Conservation (phyloP, 2,888 invertebrate species). For the Mythimna albipuncta region DNA sequence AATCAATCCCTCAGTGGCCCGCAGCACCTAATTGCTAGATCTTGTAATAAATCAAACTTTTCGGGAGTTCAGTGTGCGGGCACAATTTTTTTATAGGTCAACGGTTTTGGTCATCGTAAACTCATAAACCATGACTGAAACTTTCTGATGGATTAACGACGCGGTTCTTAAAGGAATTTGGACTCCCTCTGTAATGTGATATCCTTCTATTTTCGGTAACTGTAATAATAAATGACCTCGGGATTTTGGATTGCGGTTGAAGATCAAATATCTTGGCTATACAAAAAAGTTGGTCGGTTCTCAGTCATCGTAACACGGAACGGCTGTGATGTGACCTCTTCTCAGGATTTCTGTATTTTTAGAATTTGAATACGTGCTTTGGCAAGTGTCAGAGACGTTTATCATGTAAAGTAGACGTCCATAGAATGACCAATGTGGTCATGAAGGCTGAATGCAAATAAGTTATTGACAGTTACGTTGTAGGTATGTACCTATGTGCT, state of each 20-base stretch:
- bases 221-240: constrained; percentile 57
- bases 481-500: background rate
- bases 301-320: background rate
- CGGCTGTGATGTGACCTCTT: background rate
- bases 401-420: background rate
- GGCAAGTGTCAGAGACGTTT: background rate
- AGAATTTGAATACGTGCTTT: background rate
- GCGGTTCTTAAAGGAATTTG: constrained; percentile 69
- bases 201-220: constrained; percentile 50
- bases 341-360: background rate
- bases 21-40: constrained; percentile 88
- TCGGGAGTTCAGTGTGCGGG: constrained; percentile 82
- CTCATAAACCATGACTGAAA: constrained; percentile 74
- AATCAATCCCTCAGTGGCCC: constrained; percentile 88
- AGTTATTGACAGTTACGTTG: background rate
- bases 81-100: constrained; percentile 78
- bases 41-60: constrained; percentile 87
- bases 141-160: constrained; percentile 75
- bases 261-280: constrained; percentile 10
- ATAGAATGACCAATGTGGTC: constrained; percentile 1
- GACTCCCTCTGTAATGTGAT: constrained; percentile 56
- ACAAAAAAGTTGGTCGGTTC: constrained; percentile 20
- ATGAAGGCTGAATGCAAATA: constrained; percentile 9
- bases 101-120: constrained; percentile 75
- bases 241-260: constrained; percentile 25